Conservation (phyloP, 1,140 invertebrate species). For the Cotesia glomerata region DNA sequence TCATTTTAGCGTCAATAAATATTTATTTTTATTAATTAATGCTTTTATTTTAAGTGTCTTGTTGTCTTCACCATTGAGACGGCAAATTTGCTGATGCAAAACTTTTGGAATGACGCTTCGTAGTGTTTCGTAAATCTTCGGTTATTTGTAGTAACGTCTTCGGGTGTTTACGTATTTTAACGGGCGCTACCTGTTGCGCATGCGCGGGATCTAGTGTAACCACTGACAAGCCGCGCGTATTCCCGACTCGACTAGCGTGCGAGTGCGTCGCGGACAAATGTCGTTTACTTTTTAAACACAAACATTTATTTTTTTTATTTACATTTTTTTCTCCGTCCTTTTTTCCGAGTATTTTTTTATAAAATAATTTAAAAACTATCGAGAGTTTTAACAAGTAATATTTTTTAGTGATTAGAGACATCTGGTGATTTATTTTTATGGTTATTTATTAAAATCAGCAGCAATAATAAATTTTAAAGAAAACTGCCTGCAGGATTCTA, state of each 20-base stretch:
- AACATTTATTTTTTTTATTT: neutral
- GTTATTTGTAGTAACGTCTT: neutral
- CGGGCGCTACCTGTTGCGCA: slow-evolving; percentile 35
- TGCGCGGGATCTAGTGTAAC: slow-evolving; percentile 32
- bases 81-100: no score
- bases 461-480: no score
- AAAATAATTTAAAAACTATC: no score
- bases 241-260: slow-evolving; percentile 57
- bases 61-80: no score
- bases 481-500: no score
- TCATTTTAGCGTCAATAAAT: no score
- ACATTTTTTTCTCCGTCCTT: neutral
- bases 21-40: no score
- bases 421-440: no score
- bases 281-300: slow-evolving; percentile 1
- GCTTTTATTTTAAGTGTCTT: no score
- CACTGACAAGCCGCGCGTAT: slow-evolving; percentile 51
- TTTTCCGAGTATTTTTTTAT: neutral
- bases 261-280: slow-evolving; percentile 47
- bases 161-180: slow-evolving; percentile 15
- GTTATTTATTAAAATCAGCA: no score
- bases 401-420: no score
- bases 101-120: neutral
- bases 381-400: no score
- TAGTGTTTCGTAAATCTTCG: slow-evolving; percentile 39